A percentile compares a stretch with the other conserved stretches of the same genome.
Evolutionary conservation across 2,113 vertebrate species (phyloP).

Genomic region (Corythornis cristatus): DNA sequence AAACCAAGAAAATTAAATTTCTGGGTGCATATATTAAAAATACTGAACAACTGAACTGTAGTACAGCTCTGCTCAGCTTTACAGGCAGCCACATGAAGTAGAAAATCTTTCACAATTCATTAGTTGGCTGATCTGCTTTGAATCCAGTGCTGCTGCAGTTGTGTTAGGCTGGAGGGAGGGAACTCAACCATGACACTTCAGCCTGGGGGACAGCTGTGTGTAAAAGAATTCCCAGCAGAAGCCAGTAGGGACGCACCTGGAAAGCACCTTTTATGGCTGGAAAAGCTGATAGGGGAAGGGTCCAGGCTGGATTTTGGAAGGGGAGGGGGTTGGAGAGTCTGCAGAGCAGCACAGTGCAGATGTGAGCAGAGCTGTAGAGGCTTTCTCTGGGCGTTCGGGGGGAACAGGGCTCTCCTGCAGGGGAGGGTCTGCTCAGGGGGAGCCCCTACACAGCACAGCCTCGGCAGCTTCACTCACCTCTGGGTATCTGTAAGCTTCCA

Average conservation of each 20-base stretch:
- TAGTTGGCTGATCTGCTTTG: background rate
- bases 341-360: background rate
- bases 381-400: background rate
- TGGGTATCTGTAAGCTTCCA: background rate
- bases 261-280: background rate
- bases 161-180: background rate
- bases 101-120: background rate
- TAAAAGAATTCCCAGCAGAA: background rate
- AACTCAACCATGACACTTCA: fast-evolving
- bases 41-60: background rate
- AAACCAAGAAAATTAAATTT: background rate
- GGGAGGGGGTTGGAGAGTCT: no score
- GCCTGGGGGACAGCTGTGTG: fast-evolving
- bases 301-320: background rate
- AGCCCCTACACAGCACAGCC: background rate
- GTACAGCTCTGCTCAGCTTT: background rate
- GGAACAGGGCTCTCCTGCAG: fast-evolving
- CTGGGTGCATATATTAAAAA: background rate
- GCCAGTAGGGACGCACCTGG: background rate
- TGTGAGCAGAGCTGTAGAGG: fast-evolving
- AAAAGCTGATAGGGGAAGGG: background rate
- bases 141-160: background rate
- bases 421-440: background rate
- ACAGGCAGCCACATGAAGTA: background rate
- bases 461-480: background rate